Conservation (phyloP, 2,113 vertebrate species). For the Aptenodytes forsteri region DNA sequence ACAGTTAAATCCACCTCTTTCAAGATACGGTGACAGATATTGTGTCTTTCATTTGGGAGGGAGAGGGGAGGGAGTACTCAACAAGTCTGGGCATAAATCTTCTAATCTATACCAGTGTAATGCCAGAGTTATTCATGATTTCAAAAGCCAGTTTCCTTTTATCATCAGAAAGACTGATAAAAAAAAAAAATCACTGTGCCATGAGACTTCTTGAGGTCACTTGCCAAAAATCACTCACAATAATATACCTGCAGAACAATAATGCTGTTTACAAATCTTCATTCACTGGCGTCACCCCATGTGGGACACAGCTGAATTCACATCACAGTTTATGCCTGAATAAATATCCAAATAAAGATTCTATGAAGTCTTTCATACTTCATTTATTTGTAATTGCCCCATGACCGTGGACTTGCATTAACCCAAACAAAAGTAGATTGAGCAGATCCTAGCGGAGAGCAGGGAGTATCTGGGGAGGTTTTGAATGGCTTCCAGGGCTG, state of each 20-base stretch:
- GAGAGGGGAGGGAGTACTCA: background rate
- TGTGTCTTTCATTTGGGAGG: background rate
- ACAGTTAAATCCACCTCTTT: background rate
- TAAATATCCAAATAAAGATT: slow-evolving; percentile 13
- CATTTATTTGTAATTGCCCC: background rate
- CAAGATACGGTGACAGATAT: background rate
- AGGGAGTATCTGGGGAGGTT: background rate
- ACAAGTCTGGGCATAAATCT: background rate
- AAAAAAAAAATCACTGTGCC: background rate
- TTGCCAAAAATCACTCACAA: background rate
- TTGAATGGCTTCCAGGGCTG: background rate
- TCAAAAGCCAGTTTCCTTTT: background rate
- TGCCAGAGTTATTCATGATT: background rate
- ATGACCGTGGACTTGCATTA: background rate
- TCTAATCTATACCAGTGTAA: background rate
- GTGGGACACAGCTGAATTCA: background rate
- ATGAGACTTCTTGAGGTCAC: background rate
- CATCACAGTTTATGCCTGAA: slow-evolving; percentile 7
- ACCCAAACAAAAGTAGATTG: background rate
- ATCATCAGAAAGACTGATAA: background rate
- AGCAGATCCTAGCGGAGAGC: background rate
- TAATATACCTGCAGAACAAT: background rate
- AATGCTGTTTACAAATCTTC: background rate
- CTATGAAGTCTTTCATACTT: background rate
- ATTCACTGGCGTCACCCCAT: background rate